phyloP scores from a whole-genome alignment of 1,140 invertebrate species.

The Homalodisca vitripennis region DNA sequence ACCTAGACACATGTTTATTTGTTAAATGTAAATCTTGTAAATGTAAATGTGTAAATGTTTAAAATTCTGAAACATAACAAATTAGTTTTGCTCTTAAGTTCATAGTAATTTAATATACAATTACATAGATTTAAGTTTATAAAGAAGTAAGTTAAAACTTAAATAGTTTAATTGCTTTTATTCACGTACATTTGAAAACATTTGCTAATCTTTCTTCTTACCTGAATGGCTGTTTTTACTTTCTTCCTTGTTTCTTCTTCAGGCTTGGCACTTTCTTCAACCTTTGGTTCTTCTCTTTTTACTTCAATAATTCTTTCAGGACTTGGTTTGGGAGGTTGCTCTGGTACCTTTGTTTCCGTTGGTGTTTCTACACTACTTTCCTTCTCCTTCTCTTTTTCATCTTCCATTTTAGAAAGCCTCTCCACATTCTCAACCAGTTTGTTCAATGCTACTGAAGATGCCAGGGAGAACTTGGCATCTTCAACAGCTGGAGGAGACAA shows the following conservation, averaged over 20 bases:
- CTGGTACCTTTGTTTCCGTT: constrained; percentile 29
- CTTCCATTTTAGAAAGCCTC: constrained; percentile 61
- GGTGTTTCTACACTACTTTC: constrained; percentile 16
- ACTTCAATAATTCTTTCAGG: no score
- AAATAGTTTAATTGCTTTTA: no score
- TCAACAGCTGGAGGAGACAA: constrained; percentile 24
- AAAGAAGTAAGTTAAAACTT: no score
- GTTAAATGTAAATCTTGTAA: not conserved
- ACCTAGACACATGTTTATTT: constrained; percentile 34
- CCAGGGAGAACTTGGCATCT: constrained; percentile 39
- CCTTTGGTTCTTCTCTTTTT: constrained; percentile 8
- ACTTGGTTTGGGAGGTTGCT: no score
- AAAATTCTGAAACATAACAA: no score
- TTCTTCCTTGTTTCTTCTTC: constrained; percentile 25
- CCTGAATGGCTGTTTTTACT: constrained; percentile 39
- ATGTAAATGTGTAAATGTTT: no score
- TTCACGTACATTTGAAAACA: no score
- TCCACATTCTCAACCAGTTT: constrained; percentile 48
- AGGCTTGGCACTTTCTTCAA: not conserved
- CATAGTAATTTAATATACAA: no score
- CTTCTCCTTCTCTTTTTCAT: constrained; percentile 40
- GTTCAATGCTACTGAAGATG: constrained; percentile 42
- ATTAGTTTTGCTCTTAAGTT: no score
- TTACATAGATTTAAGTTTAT: no score
- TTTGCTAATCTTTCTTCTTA: no score